These are phyloP conservation scores for Eonycteris spelaea DNA, from an alignment of 2,113 vertebrate species.

Conservation along the genomic window DNA sequence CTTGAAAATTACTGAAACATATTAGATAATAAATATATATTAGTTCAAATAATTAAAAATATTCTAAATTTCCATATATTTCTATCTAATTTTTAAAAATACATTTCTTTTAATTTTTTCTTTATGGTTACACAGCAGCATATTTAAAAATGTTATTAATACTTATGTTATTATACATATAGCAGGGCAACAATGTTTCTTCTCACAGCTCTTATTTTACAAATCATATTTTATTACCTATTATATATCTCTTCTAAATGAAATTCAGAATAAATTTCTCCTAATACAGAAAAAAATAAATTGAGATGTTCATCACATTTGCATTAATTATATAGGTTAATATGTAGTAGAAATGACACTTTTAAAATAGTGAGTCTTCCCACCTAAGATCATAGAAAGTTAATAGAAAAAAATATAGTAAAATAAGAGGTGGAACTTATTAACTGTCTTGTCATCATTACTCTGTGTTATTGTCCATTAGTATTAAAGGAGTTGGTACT, in stretches of 20 bases:
- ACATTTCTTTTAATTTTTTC: neutral
- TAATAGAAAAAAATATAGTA: slow-evolving; percentile 1
- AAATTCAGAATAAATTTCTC: neutral
- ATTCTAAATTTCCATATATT: neutral
- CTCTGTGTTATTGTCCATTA: slow-evolving; percentile 31
- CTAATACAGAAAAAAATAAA: neutral
- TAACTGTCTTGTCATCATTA: slow-evolving; percentile 39
- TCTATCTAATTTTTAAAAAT: neutral
- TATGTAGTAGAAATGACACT: neutral
- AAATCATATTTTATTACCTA: neutral
- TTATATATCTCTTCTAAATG: neutral
- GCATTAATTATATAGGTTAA: neutral
- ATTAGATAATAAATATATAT: neutral
- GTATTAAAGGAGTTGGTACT: neutral
- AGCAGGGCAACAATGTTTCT: neutral
- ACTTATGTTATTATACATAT: neutral
- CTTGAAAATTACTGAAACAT: neutral
- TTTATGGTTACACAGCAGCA: neutral
- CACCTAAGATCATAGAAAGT: neutral
- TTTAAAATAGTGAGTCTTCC: neutral
- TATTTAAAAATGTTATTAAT: neutral
- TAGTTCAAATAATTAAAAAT: neutral
- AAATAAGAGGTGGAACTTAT: slow-evolving; percentile 4
- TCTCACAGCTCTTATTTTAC: neutral
- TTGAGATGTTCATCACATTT: neutral